A percentile compares a stretch with the other conserved stretches of the same genome.
These are phyloP conservation scores for Psix sp. DNA, from an alignment of 1,140 invertebrate genomes.

Conservation along the genomic window DNA sequence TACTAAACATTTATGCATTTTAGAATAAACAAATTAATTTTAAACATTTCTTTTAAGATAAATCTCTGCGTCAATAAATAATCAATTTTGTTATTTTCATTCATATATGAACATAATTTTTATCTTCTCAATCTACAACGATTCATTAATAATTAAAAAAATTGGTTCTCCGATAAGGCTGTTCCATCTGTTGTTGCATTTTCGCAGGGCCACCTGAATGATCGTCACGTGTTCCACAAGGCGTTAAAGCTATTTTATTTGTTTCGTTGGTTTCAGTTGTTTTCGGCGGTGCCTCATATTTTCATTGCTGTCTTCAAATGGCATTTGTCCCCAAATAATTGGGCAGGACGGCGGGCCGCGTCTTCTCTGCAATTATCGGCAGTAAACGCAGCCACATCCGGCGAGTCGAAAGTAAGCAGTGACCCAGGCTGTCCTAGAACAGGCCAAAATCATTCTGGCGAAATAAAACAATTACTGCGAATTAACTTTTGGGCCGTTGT, in stretches of 20 bases:
- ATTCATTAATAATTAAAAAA: no score
- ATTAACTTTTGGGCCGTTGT: conserved; percentile 49
- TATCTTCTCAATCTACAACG: no score
- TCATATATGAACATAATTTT: no score
- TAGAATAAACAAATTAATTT: no score
- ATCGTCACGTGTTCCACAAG: no score
- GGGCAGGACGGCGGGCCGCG: conserved; percentile 64
- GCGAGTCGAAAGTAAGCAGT: conserved; percentile 62
- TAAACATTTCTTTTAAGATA: no score
- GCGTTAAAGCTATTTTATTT: conserved; percentile 1
- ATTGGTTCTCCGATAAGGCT: no score
- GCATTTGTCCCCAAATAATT: conserved; percentile 75
- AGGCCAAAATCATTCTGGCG: conserved; percentile 66
- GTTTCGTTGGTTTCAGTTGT: not conserved
- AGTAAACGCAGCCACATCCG: conserved; percentile 77
- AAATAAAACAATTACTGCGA: conserved; percentile 70
- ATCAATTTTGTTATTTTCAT: no score
- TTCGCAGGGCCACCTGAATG: no score
- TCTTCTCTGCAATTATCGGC: conserved; percentile 76
- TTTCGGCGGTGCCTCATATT: not conserved
- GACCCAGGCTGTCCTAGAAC: conserved; percentile 64
- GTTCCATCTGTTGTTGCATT: no score
- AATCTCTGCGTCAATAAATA: no score
- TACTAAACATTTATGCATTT: no score
- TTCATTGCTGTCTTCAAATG: conserved; percentile 29